phyloP scores from a whole-genome alignment of 2,797 vertebrate species.

The Channallabes apus region DNA sequence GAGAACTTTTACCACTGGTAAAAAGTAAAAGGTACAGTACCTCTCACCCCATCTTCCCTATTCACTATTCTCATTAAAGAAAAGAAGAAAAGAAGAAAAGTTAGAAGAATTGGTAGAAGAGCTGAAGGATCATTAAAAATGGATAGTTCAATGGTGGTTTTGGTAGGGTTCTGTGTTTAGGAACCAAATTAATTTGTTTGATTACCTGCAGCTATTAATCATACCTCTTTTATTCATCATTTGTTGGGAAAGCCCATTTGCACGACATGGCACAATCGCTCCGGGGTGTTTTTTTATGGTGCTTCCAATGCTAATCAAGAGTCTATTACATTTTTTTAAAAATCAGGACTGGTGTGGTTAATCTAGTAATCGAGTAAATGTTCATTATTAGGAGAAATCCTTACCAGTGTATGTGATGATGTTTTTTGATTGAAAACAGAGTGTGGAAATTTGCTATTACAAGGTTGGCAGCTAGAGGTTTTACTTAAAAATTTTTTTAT shows the following conservation, averaged over 20 bases:
- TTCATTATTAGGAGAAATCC: neutral
- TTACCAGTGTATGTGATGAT: neutral
- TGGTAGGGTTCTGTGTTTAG: neutral
- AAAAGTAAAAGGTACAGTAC: too few relatives aligned
- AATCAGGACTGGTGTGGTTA: neutral
- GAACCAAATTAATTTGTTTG: neutral
- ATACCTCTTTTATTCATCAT: neutral
- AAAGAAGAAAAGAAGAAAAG: too few relatives aligned
- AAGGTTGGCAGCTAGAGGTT: neutral
- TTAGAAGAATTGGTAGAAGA: neutral
- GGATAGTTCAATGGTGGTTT: neutral
- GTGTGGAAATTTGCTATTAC: neutral
- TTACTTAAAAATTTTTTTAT: neutral
- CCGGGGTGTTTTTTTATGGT: neutral
- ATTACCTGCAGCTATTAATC: neutral
- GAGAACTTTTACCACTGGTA: too few relatives aligned
- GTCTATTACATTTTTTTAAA: neutral
- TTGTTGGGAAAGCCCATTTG: neutral
- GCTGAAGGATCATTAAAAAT: neutral
- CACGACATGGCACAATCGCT: neutral
- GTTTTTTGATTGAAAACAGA: neutral
- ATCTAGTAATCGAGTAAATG: neutral
- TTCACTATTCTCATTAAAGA: neutral
- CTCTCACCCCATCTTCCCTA: too few relatives aligned
- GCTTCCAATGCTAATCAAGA: neutral